These are phyloP conservation scores for Ptilonorhynchus violaceus DNA, from an alignment of 2,113 vertebrate genomes.

Conservation along the genomic window DNA sequence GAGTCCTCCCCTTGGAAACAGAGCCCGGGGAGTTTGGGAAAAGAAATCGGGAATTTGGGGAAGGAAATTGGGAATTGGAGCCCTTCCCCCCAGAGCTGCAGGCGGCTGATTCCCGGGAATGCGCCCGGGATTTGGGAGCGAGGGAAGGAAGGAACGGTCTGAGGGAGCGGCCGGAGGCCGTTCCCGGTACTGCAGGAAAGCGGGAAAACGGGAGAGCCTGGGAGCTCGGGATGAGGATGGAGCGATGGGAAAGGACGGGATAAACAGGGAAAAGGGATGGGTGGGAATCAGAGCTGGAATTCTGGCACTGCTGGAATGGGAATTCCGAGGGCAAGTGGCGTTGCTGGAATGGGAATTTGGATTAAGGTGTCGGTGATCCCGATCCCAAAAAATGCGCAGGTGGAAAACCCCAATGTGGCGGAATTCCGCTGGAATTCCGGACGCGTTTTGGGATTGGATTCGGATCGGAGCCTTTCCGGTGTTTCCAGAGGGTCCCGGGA, in stretches of 20 bases:
- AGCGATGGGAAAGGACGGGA: neutral
- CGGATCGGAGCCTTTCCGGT: fast-evolving
- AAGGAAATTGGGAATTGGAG: neutral
- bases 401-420: neutral
- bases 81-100: neutral
- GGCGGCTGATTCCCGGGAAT: neutral
- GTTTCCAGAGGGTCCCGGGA: too few species aligned
- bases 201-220: neutral
- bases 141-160: neutral
- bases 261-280: neutral
- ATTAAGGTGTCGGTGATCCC: neutral
- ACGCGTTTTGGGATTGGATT: fast-evolving
- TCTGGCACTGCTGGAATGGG: neutral
- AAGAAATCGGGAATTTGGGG: neutral
- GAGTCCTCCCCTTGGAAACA: neutral
- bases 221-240: neutral
- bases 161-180: neutral
- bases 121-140: neutral
- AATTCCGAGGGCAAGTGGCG: neutral
- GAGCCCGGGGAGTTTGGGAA: neutral
- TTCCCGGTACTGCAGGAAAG: neutral
- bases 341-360: neutral
- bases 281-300: neutral
- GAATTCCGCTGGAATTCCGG: too few species aligned
- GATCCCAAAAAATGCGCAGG: neutral